Conservation (phyloP, 2,888 invertebrate species). For the Argyra leucocephala region DNA sequence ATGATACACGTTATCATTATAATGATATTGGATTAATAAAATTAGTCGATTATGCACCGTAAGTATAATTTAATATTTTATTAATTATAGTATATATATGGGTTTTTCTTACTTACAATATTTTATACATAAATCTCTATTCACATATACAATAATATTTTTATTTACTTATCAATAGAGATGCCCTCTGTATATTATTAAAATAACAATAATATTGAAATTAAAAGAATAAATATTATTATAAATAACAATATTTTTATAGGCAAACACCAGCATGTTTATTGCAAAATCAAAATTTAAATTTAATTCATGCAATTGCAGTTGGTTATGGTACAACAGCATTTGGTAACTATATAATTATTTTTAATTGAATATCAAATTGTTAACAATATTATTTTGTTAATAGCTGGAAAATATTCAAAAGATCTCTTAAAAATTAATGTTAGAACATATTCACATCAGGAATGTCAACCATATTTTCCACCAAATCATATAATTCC, state of each 20-base stretch:
- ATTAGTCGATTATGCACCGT: constrained; percentile 30
- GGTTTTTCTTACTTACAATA: too few species aligned
- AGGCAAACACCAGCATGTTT: constrained; percentile 36
- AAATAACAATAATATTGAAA: too few species aligned
- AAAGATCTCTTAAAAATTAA: constrained; percentile 40
- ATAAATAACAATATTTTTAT: too few species aligned
- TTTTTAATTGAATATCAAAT: background rate
- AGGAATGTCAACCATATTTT: constrained; percentile 33
- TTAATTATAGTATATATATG: too few species aligned
- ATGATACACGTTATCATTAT: constrained; percentile 46
- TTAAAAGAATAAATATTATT: too few species aligned
- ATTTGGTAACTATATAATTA: background rate
- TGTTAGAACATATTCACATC: constrained; percentile 34
- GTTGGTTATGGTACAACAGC: constrained; percentile 41
- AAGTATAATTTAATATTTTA: background rate
- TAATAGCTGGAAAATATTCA: constrained; percentile 33
- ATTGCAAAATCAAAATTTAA: constrained; percentile 36
- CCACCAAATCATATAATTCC: constrained; percentile 35
- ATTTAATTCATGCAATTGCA: constrained; percentile 31
- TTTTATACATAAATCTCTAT: too few species aligned
- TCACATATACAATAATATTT: too few species aligned
- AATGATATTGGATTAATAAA: constrained; percentile 52
- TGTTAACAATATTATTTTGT: constrained; percentile 21
- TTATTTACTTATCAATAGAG: too few species aligned
- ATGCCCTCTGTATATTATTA: too few species aligned